Evolutionary conservation across 2,797 vertebrate genomes (phyloP).

Genomic region (Bucorvus abyssinicus): DNA sequence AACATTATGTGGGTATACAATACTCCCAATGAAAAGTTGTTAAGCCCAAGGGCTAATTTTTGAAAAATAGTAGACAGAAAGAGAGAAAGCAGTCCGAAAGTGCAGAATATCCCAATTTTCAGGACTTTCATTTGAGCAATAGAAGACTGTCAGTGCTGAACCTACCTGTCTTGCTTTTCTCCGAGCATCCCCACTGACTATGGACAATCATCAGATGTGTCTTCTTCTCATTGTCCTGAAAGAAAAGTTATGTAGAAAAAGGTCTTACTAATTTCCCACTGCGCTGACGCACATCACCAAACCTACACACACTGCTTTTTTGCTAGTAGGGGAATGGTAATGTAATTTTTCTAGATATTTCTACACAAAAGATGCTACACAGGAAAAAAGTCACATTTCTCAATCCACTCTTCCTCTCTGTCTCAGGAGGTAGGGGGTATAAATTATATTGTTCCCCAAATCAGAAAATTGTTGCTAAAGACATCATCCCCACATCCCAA

Average conservation of each 20-base stretch:
- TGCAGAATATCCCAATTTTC: background rate
- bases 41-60: background rate
- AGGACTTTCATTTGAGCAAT: background rate
- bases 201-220: background rate
- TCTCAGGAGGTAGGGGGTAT: background rate
- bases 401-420: background rate
- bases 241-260: background rate
- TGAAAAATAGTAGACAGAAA: background rate
- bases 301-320: background rate
- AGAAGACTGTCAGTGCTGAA: background rate
- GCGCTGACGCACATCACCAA: background rate
- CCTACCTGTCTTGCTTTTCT: background rate
- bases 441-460: background rate
- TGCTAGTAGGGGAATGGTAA: background rate
- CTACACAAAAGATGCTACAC: background rate
- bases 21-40: background rate
- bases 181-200: background rate
- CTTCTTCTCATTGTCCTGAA: background rate
- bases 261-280: background rate
- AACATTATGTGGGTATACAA: background rate
- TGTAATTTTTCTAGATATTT: background rate
- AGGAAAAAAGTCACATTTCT: background rate
- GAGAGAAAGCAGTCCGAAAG: background rate
- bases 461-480: background rate
- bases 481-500: background rate